Base-by-base conservation (phyloP, 2,888 invertebrate species). In the Autographa pulchrina region DNA sequence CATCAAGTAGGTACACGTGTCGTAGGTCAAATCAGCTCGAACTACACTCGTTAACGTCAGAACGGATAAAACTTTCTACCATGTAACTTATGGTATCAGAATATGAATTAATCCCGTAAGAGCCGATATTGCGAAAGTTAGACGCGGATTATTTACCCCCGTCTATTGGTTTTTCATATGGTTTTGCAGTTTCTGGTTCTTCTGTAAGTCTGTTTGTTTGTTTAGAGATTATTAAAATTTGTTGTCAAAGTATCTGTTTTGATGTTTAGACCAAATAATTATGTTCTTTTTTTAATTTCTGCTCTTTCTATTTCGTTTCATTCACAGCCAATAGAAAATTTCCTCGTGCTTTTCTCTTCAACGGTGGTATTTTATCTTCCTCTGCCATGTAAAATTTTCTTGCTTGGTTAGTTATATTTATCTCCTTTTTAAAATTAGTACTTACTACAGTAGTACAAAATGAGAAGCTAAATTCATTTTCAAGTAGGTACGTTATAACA, bases 101-200 rank as follows among this genome's bases (percentile, higher is more conserved):
- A 88, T 88, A 85, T 87, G 87, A 88, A 91, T 90, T 90, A 91
- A 91, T 91, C 89, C 90, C 87, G 80, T 85, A 87, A 85, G 89
- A 88, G 87, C 82, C 85, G 85, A 92, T 92, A 91, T 92, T 92
- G 90, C 88, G 72, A 90, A 83, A 83, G 83, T 83, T 83, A 62
- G 82, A 62, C 59, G 56, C 16, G 72, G 75, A 91, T 81, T 82
- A 91, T 88, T 89, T 86, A 86, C 85, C 83, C 86, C 86, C 83
- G 78, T 80, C 85, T 86, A 87, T 88, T 85, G 81, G 75, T 78
- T 80, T 82, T 79, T 82, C 73, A 81, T 79, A 81, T 73, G 85
- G 85, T 83, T 86, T 85, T 79, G 83, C 83, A 71, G 74, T 63
- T 62, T 78, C 70, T 76, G 78, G 80, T 74, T 82, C 71, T 75